Percentiles rank a stretch among this genome's conserved stretches.
phyloP scores from a whole-genome alignment of 2,888 invertebrate species.

The Agonopterix heracliana region DNA sequence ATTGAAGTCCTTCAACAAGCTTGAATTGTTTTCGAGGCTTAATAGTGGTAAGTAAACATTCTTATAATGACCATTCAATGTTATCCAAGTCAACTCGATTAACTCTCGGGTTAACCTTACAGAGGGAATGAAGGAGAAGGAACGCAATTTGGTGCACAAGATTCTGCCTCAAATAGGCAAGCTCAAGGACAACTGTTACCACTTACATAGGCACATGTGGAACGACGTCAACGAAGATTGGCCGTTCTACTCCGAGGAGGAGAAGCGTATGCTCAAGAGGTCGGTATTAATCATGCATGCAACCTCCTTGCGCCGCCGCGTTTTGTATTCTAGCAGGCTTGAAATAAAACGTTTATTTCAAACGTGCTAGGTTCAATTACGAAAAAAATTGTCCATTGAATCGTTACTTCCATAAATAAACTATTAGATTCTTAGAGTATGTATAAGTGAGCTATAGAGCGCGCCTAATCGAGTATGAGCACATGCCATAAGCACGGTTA shows the following conservation, averaged over 20 bases:
- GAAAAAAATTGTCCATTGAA: no score
- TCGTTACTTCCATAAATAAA: no score
- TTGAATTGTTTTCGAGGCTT: constrained; percentile 89
- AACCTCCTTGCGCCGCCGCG: background rate
- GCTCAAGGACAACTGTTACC: constrained; percentile 92
- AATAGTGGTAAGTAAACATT: constrained; percentile 80
- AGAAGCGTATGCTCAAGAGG: constrained; percentile 91
- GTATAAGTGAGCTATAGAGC: no score
- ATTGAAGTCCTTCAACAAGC: constrained; percentile 94
- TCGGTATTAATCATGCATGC: constrained; percentile 30
- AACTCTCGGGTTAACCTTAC: constrained; percentile 43
- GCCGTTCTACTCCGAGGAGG: constrained; percentile 95
- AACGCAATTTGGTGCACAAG: constrained; percentile 84
- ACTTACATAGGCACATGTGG: constrained; percentile 91
- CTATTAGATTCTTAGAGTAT: no score
- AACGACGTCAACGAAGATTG: constrained; percentile 95
- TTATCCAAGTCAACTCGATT: constrained; percentile 22
- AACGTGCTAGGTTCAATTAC: background rate
- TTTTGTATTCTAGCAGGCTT: background rate
- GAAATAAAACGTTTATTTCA: background rate
- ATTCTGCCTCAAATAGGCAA: constrained; percentile 88
- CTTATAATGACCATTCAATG: constrained; percentile 11
- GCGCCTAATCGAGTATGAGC: no score
- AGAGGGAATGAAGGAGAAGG: constrained; percentile 93
- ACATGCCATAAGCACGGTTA: no score